A percentile compares a stretch with the other conserved stretches of the same genome.
Evolutionary conservation across 2,797 vertebrate genomes (phyloP).

Genomic region (Acomys russatus): DNA sequence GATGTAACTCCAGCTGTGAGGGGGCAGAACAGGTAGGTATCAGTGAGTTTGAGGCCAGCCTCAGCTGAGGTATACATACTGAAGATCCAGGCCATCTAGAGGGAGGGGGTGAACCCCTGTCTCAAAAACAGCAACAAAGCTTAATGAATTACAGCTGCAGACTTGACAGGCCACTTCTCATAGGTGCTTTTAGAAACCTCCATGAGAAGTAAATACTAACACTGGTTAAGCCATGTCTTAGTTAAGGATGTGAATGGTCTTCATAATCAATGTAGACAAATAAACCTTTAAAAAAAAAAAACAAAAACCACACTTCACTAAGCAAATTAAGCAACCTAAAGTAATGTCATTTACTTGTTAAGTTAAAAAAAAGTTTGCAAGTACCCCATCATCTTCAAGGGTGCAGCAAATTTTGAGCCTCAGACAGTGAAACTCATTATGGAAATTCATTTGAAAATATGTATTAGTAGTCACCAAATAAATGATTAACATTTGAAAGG

Average conservation of each 20-base stretch:
- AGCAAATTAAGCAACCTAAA: conserved; percentile 48
- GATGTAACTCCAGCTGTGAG: neutral
- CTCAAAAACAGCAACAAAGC: neutral
- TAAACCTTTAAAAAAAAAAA: neutral
- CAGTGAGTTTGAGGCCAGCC: neutral
- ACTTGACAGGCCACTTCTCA: neutral
- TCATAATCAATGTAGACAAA: neutral
- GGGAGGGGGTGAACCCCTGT: neutral
- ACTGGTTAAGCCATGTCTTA: neutral
- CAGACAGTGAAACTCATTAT: neutral
- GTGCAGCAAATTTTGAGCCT: neutral
- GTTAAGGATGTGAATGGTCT: neutral
- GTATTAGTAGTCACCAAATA: neutral
- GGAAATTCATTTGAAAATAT: conserved; percentile 40
- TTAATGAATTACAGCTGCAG: neutral
- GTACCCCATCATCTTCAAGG: neutral
- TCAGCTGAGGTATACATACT: neutral
- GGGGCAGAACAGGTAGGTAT: neutral
- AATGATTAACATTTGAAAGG: neutral
- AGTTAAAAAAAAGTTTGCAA: conserved; percentile 36
- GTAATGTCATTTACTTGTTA: neutral
- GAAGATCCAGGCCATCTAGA: neutral
- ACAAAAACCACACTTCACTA: neutral
- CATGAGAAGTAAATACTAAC: neutral
- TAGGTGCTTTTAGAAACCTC: neutral